Conservation (phyloP, 1,140 invertebrate species). For the Ganaspis sp. region DNA sequence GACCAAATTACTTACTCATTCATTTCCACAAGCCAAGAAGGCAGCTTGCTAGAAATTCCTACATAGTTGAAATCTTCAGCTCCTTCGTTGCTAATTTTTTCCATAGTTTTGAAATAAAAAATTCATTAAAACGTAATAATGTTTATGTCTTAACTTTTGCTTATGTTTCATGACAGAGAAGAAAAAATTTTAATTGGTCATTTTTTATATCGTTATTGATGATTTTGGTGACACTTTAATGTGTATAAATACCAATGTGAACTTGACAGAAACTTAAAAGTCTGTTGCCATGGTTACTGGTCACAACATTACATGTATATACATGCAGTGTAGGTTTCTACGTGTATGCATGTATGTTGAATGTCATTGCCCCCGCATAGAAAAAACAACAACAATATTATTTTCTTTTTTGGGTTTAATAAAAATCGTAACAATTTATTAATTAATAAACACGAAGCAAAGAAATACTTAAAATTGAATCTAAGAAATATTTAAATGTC, state of each 20-base stretch:
- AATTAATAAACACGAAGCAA: too few species aligned
- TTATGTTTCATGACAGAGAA: too few species aligned
- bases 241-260: neutral
- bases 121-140: neutral
- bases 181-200: neutral
- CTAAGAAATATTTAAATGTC: too few species aligned
- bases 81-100: slow-evolving; percentile 7
- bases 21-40: slow-evolving; percentile 62
- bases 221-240: neutral
- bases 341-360: neutral
- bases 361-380: neutral
- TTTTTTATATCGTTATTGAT: neutral
- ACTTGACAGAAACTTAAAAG: neutral
- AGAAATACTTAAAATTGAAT: neutral
- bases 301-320: neutral
- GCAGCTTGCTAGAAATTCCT: slow-evolving; percentile 40
- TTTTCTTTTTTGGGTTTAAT: neutral
- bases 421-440: neutral
- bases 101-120: neutral
- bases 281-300: neutral
- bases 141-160: too few species aligned
- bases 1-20: slow-evolving; percentile 52
- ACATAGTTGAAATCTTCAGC: neutral
- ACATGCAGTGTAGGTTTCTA: neutral
- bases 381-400: neutral